Evolutionary conservation across 2,888 invertebrate genomes (phyloP).

Genomic region (Heliconius aoede): DNA sequence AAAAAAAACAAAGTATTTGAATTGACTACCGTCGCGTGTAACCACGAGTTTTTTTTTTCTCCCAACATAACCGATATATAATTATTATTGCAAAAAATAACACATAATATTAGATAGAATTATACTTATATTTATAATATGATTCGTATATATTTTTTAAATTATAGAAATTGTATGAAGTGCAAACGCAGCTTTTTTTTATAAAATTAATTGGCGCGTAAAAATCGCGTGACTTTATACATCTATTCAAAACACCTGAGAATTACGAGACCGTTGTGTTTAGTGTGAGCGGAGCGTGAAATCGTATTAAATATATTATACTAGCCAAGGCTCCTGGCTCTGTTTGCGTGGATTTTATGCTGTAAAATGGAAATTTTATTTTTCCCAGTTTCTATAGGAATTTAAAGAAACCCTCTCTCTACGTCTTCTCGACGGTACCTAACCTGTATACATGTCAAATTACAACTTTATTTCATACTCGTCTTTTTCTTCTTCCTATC

Average conservation of each 20-base stretch:
- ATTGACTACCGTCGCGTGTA: not conserved
- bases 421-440: not conserved
- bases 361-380: not conserved
- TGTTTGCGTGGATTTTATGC: not conserved
- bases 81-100: too few relatives aligned
- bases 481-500: too few relatives aligned
- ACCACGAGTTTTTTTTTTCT: not conserved
- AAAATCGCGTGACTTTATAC: slow-evolving; percentile 45
- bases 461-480: too few relatives aligned
- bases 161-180: slow-evolving; percentile 1
- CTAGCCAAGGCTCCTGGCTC: not conserved
- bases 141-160: not conserved
- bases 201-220: slow-evolving; percentile 41
- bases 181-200: slow-evolving; percentile 30
- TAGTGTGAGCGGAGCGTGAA: slow-evolving; percentile 38
- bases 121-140: not conserved
- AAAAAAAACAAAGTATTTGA: not conserved
- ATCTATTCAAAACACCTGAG: slow-evolving; percentile 33
- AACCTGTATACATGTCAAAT: not conserved
- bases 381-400: too few relatives aligned
- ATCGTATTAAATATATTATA: slow-evolving; percentile 30
- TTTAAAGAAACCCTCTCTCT: too few relatives aligned
- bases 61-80: not conserved
- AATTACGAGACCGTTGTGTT: slow-evolving; percentile 32
- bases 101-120: not conserved